A percentile compares a stretch with the other conserved stretches of the same genome.
These are phyloP conservation scores for Brachionus asplanchnoidis DNA, from an alignment of 1,140 invertebrate genomes.

Conservation along the genomic window DNA sequence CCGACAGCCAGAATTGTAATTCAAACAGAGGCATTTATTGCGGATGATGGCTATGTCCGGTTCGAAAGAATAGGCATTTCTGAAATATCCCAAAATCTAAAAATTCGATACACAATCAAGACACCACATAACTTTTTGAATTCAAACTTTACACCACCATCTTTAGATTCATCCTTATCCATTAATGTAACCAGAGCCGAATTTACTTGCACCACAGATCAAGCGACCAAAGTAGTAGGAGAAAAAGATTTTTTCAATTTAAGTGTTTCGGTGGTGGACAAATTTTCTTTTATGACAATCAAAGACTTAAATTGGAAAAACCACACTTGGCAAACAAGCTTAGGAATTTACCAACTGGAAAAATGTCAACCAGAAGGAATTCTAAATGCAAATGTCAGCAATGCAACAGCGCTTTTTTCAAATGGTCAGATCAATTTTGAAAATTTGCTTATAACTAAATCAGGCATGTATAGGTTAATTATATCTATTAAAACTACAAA, in stretches of 20 bases:
- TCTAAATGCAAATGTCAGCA: neutral
- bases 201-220: neutral
- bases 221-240: neutral
- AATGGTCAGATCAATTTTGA: neutral
- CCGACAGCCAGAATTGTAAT: neutral
- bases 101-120: neutral
- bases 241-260: neutral
- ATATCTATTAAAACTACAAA: neutral
- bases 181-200: neutral
- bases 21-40: neutral
- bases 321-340: neutral
- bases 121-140: neutral
- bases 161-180: neutral
- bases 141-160: neutral
- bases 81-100: neutral
- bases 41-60: neutral
- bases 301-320: neutral
- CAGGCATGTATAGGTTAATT: neutral
- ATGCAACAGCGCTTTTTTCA: neutral
- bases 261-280: neutral
- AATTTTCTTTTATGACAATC: neutral
- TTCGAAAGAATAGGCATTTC: slow-evolving; percentile 16
- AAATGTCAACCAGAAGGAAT: neutral
- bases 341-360: neutral
- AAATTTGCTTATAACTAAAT: neutral